Percentiles rank a stretch among this genome's conserved stretches.
phyloP scores from a whole-genome alignment of 2,797 vertebrate genomes.

The Clamator glandarius region DNA sequence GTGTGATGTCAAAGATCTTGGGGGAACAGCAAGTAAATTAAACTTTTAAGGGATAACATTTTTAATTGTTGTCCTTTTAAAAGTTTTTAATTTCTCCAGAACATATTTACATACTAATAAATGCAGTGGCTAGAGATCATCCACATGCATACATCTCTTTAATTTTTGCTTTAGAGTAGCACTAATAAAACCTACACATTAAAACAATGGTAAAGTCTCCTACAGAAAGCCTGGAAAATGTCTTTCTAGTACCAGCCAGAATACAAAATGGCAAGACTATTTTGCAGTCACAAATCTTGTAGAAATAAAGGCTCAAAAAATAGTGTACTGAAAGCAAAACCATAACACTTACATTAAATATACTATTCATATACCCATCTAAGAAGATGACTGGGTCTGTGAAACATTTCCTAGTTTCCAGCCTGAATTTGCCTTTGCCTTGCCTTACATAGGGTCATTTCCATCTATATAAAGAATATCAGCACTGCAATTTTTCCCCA shows the following conservation, averaged over 20 bases:
- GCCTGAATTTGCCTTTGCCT: neutral
- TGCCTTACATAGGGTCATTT: fast-evolving
- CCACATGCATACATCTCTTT: neutral
- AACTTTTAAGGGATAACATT: neutral
- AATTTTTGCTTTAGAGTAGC: neutral
- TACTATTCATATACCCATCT: neutral
- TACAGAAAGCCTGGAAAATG: neutral
- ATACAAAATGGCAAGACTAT: neutral
- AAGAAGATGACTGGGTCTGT: neutral
- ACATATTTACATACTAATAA: neutral
- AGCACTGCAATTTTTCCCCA: neutral
- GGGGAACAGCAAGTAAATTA: neutral
- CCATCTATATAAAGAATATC: neutral
- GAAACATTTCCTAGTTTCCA: neutral
- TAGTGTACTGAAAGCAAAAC: neutral
- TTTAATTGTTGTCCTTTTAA: neutral
- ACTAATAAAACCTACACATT: neutral
- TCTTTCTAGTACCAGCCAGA: neutral
- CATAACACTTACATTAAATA: neutral
- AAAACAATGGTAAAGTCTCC: neutral
- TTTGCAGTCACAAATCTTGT: neutral
- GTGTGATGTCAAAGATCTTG: neutral
- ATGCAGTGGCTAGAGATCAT: neutral
- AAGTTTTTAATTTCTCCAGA: neutral
- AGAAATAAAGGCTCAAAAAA: neutral